These are phyloP conservation scores for Stegodyphus dumicola DNA, from an alignment of 1,140 invertebrate genomes.

Conservation along the genomic window DNA sequence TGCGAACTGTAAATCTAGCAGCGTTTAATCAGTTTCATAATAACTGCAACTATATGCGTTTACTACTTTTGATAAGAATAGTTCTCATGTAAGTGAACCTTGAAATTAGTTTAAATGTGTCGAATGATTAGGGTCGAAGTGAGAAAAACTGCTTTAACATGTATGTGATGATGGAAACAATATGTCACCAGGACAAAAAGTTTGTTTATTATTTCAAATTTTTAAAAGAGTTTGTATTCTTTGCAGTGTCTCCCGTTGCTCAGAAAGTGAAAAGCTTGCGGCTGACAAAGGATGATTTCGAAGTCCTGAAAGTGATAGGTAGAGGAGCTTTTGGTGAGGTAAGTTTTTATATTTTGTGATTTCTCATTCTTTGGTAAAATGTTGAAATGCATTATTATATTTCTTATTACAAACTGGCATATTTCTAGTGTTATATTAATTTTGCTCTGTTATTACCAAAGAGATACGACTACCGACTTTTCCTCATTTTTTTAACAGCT, in stretches of 20 bases:
- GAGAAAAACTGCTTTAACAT: not conserved
- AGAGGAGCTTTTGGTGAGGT: conserved; percentile 97
- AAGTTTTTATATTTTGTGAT: conserved; percentile 8
- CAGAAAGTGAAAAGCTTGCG: conserved; percentile 87
- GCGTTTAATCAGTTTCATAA: too few species aligned
- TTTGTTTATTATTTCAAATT: not conserved
- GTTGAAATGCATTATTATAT: too few species aligned
- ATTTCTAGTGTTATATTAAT: too few species aligned
- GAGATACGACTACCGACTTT: too few species aligned
- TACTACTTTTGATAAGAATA: too few species aligned
- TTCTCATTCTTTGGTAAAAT: too few species aligned
- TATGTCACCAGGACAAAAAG: not conserved
- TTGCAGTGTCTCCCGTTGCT: conserved; percentile 77
- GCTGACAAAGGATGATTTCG: conserved; percentile 94
- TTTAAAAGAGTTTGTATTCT: not conserved
- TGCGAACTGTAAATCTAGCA: too few species aligned
- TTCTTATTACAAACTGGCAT: too few species aligned
- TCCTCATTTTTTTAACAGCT: too few species aligned
- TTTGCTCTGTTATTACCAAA: too few species aligned
- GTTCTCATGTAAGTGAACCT: conserved; percentile 21
- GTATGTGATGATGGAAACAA: not conserved
- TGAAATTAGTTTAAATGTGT: not conserved
- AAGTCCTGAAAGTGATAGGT: conserved; percentile 98
- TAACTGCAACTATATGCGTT: too few species aligned
- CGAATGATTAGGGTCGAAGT: not conserved